A percentile compares a stretch with the other conserved stretches of the same genome.
Evolutionary conservation across 53 echinoderm and acorn worm genomes (phyloP).

Genomic region (Zoroaster sp.): DNA sequence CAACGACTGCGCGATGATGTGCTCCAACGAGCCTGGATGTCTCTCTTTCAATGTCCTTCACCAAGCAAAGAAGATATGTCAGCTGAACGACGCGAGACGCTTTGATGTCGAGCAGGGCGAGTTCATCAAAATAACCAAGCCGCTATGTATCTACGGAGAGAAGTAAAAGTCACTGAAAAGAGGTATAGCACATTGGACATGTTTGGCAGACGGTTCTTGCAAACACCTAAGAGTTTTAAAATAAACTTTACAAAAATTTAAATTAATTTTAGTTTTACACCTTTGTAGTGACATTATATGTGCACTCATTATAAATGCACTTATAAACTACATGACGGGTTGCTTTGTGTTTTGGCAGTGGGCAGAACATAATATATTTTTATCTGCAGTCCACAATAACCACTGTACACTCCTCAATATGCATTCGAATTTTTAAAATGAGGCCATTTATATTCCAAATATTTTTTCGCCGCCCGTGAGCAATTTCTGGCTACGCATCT

Average conservation of each 20-base stretch:
- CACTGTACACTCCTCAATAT: no score
- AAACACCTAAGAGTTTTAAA: neutral
- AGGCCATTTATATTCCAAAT: no score
- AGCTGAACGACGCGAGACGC: neutral
- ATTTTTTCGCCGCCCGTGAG: no score
- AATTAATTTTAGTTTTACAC: neutral
- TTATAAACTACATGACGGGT: neutral
- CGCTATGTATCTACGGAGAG: conserved; percentile 26
- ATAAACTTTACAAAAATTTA: neutral
- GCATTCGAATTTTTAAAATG: no score
- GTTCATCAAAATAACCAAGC: neutral
- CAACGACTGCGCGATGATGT: neutral
- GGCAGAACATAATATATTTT: no score
- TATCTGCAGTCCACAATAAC: no score
- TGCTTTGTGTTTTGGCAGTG: no score
- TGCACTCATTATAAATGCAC: neutral
- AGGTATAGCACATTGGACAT: no score
- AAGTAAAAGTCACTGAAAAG: neutral
- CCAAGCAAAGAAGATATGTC: neutral
- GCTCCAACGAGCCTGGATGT: neutral
- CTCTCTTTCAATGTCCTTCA: neutral
- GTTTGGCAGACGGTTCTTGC: neutral
- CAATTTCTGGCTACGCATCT: no score
- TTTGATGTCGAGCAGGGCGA: neutral
- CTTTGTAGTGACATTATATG: neutral